Evolutionary conservation across 1,140 invertebrate genomes (phyloP).

Genomic region (Penaeus indicus): DNA sequence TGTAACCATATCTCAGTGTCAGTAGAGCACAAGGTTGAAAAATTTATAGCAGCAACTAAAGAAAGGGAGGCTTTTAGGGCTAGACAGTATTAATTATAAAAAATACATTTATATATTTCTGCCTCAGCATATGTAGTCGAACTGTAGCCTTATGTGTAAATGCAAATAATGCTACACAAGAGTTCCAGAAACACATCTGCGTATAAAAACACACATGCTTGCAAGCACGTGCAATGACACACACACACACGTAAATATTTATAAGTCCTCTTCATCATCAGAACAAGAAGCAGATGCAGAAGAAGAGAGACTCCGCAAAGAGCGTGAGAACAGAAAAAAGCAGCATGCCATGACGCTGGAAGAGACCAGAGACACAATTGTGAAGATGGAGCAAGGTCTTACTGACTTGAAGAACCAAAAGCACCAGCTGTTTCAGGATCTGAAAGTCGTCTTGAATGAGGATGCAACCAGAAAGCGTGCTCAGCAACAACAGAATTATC

Average conservation of each 20-base stretch:
- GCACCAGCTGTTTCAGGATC: conserved; percentile 90
- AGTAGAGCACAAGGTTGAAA: no score
- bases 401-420: conserved; percentile 89
- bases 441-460: conserved; percentile 94
- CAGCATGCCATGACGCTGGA: conserved; percentile 92
- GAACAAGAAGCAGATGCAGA: conserved; percentile 92
- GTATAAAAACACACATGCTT: no score
- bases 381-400: conserved; percentile 79
- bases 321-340: conserved; percentile 90
- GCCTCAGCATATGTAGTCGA: no score
- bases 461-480: conserved; percentile 88
- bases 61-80: no score
- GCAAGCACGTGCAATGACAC: no score
- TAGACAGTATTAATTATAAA: no score
- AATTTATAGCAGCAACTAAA: no score
- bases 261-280: conserved; percentile 69
- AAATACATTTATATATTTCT: no score
- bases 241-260: background rate
- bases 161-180: no score
- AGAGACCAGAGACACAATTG: conserved; percentile 92
- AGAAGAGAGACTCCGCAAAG: conserved; percentile 86
- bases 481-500: conserved; percentile 63
- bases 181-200: no score
- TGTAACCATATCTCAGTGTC: no score
- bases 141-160: no score